A percentile compares a stretch with the other conserved stretches of the same genome.
Conservation (phyloP, 2,113 vertebrate genomes). For the Kryptolebias marmoratus region DNA sequence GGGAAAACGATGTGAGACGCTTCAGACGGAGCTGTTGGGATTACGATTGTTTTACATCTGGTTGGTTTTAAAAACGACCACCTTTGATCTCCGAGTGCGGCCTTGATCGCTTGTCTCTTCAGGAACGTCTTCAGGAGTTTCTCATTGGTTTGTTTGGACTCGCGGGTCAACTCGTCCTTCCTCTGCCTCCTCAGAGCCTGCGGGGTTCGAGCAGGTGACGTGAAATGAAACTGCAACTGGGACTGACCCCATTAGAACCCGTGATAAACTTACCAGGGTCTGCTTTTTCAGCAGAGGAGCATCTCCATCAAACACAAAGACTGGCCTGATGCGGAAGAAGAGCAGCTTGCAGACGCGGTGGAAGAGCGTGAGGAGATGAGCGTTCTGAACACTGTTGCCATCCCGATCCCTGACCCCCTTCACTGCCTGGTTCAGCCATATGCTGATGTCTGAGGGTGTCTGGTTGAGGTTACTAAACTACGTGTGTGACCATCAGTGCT, state of each 20-base stretch:
- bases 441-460: conserved; percentile 90
- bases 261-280: conserved; percentile 86
- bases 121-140: conserved; percentile 92
- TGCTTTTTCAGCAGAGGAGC: conserved; percentile 94
- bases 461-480: conserved; percentile 62
- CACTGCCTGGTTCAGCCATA: conserved; percentile 98
- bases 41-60: too few species aligned
- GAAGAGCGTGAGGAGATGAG: conserved; percentile 95
- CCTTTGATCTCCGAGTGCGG: conserved; percentile 86
- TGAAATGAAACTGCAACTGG: background rate
- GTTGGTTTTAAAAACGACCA: conserved; percentile 45
- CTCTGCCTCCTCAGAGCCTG: conserved; percentile 90
- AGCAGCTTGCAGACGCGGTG: conserved; percentile 95
- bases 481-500: too few species aligned
- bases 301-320: conserved; percentile 97
- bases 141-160: conserved; percentile 90
- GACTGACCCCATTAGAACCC: background rate
- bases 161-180: conserved; percentile 84
- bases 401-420: conserved; percentile 91
- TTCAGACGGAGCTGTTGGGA: background rate
- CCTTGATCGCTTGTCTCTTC: conserved; percentile 93
- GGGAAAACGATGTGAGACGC: background rate
- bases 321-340: conserved; percentile 92
- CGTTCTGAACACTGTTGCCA: conserved; percentile 87
- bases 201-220: background rate